Percentiles rank a stretch among this genome's conserved stretches.
Conservation (phyloP, 2,888 invertebrate species). For the Tinea trinotella region DNA sequence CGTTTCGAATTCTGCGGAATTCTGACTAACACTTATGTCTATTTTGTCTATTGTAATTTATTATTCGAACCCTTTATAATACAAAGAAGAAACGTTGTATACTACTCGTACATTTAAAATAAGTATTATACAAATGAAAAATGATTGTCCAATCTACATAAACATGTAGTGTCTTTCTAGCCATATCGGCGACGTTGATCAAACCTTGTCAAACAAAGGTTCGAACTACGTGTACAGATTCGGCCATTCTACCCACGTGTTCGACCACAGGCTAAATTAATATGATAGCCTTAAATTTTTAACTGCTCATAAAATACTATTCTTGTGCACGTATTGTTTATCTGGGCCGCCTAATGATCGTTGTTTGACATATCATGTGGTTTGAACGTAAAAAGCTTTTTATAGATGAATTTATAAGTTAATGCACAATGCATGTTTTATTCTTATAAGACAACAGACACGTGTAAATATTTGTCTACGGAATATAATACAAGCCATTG, state of each 20-base stretch:
- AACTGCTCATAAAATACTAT: slow-evolving; percentile 8
- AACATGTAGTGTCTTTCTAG: slow-evolving; percentile 12
- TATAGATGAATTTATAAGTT: slow-evolving; percentile 21
- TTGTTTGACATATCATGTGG: slow-evolving; percentile 13
- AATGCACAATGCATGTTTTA: slow-evolving; percentile 35
- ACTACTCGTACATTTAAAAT: background rate
- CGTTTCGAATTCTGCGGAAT: slow-evolving; percentile 5
- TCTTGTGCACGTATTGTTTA: background rate
- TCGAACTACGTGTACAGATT: slow-evolving; percentile 1
- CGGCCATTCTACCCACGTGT: slow-evolving; percentile 8
- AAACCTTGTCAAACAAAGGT: slow-evolving; percentile 28
- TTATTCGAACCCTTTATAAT: background rate
- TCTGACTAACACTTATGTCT: background rate
- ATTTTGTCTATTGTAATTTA: background rate
- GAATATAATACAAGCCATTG: slow-evolving; percentile 34
- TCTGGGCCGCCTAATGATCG: background rate
- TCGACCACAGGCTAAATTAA: slow-evolving; percentile 10
- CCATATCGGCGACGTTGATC: slow-evolving; percentile 25
- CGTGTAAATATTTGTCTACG: slow-evolving; percentile 35
- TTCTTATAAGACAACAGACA: slow-evolving; percentile 27
- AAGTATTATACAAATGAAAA: slow-evolving; percentile 1
- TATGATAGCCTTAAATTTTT: background rate
- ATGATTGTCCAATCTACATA: slow-evolving; percentile 15
- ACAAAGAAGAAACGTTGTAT: slow-evolving; percentile 3
- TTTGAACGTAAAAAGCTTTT: slow-evolving; percentile 1